phyloP scores from a whole-genome alignment of 2,113 vertebrate species.

The Hippolais icterina region DNA sequence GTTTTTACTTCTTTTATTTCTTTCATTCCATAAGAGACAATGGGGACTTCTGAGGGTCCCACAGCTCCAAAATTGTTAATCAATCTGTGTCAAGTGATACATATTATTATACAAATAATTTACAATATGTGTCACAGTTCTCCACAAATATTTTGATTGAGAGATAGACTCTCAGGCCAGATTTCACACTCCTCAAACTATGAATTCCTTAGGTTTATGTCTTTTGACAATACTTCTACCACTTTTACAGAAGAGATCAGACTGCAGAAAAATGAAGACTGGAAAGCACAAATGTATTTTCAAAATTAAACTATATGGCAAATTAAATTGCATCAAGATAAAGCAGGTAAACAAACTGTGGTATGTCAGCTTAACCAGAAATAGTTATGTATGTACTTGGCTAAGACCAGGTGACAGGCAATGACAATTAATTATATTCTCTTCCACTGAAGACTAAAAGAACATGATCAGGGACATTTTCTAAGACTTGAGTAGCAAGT shows the following conservation, averaged over 20 bases:
- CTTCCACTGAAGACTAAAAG: not conserved
- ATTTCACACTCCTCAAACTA: not conserved
- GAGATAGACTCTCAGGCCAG: not conserved
- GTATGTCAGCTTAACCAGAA: not conserved
- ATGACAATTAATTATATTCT: not conserved
- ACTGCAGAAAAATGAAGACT: not conserved
- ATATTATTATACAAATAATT: not conserved
- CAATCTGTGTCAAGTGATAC: not conserved
- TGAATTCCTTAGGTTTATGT: not conserved
- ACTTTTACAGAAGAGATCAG: not conserved
- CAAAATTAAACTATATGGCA: not conserved
- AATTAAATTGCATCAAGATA: not conserved
- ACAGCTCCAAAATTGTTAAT: not conserved
- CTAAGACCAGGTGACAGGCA: not conserved
- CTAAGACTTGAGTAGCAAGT: not conserved
- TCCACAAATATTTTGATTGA: not conserved
- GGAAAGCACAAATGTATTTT: not conserved
- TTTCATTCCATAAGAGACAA: not conserved
- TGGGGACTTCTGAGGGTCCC: not conserved
- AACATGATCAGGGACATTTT: not conserved
- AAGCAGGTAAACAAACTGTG: not conserved
- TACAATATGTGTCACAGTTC: not conserved
- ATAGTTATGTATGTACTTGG: not conserved
- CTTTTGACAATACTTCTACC: not conserved
- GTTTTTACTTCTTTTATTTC: not conserved